Percentiles rank a stretch among this genome's conserved stretches.
Evolutionary conservation across 2,888 invertebrate genomes (phyloP).

Genomic region (Caenorhabditis parvicauda): DNA sequence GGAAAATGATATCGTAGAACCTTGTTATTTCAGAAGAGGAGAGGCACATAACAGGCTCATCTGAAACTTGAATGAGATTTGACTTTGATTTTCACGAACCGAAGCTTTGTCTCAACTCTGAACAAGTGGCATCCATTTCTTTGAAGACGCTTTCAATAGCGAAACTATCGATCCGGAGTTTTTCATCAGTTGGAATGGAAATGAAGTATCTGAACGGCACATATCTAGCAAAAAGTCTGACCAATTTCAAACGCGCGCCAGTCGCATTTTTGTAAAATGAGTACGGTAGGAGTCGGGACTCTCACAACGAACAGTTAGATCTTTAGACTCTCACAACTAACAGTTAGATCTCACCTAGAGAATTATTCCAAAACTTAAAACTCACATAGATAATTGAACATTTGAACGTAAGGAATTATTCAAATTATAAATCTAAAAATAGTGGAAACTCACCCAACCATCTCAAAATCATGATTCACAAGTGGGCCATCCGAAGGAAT

Average conservation of each 20-base stretch:
- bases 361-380: neutral
- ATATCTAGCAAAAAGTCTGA: neutral
- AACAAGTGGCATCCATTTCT: slow-evolving; percentile 17
- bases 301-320: too few species aligned
- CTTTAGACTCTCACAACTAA: too few species aligned
- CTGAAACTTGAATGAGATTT: neutral
- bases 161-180: slow-evolving; percentile 19
- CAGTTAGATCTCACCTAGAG: too few species aligned
- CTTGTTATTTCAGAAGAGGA: slow-evolving; percentile 31
- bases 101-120: neutral
- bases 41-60: slow-evolving; percentile 17
- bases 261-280: too few species aligned
- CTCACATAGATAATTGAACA: too few species aligned
- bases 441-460: slow-evolving; percentile 18
- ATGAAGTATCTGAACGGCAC: slow-evolving; percentile 36
- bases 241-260: neutral
- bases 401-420: too few species aligned
- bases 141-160: slow-evolving; percentile 12
- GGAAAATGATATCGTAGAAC: slow-evolving; percentile 31
- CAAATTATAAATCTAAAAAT: too few species aligned
- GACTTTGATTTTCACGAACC: neutral
- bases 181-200: slow-evolving; percentile 25
- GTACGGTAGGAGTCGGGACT: too few species aligned
- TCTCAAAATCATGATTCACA: slow-evolving; percentile 20
- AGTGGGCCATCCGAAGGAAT: slow-evolving; percentile 31